A percentile compares a stretch with the other conserved stretches of the same genome.
These are phyloP conservation scores for Amphibalanus amphitrite DNA, from an alignment of 1,140 invertebrate species.

Conservation along the genomic window DNA sequence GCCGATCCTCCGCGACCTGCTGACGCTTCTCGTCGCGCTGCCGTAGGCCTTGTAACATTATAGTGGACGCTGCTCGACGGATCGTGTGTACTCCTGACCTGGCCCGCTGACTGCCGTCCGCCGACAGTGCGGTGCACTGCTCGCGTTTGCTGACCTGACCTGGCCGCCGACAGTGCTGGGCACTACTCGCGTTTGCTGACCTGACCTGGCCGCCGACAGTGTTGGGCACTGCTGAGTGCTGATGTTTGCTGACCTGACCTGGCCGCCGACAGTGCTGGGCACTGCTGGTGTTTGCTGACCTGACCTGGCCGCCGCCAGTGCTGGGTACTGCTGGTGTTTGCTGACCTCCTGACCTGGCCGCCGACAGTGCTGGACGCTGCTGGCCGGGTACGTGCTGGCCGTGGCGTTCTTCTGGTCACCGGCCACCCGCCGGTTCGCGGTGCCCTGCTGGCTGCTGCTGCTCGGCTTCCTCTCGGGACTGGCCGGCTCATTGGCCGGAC, in stretches of 20 bases:
- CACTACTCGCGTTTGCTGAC: background rate
- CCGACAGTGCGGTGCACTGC: too few relatives aligned
- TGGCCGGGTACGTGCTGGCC: background rate
- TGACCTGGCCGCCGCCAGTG: background rate
- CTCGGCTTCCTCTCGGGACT: constrained; percentile 4
- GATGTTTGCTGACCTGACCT: background rate
- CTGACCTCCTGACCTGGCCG: background rate
- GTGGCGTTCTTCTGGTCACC: constrained; percentile 1
- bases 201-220: background rate
- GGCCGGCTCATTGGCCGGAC: background rate
- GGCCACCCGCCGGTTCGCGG: background rate
- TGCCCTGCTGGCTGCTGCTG: constrained; percentile 1
- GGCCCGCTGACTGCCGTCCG: too few relatives aligned
- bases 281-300: background rate
- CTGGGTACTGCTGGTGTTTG: too few relatives aligned
- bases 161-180: background rate
- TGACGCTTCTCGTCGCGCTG: too few relatives aligned
- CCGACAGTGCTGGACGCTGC: background rate
- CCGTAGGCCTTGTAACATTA: too few relatives aligned
- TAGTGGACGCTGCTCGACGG: background rate
- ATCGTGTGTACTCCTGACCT: background rate
- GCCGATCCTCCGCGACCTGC: too few relatives aligned
- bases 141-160: too few relatives aligned
- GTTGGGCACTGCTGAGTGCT: background rate
- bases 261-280: too few relatives aligned